phyloP scores from a whole-genome alignment of 2,113 vertebrate genomes.

The Castor canadensis region DNA sequence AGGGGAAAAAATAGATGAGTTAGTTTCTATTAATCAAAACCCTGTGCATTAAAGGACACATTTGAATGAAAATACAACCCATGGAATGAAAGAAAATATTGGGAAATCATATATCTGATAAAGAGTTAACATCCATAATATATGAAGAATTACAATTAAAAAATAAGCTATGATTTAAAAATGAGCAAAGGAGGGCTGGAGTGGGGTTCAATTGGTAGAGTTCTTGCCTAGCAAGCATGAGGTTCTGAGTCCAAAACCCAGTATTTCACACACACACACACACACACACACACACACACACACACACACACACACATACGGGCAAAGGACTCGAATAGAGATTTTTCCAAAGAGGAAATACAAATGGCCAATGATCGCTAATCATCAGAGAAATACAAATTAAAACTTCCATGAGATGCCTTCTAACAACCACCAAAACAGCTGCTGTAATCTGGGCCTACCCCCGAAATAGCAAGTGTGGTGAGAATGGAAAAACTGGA shows the following conservation, averaged over 20 bases:
- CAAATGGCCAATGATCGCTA: neutral
- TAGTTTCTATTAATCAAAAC: no score
- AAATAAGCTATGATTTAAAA: neutral
- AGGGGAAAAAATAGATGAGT: no score
- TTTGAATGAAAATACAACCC: no score
- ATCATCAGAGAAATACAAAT: neutral
- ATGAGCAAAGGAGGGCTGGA: neutral
- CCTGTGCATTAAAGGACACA: neutral
- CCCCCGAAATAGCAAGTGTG: neutral
- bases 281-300: no score
- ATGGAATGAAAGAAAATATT: no score
- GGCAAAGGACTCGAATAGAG: neutral
- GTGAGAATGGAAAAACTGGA: neutral
- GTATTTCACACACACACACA: no score
- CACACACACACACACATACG: no score
- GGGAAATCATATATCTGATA: no score
- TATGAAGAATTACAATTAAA: neutral
- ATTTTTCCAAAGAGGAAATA: neutral
- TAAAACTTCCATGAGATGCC: neutral
- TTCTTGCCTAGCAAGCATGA: no score
- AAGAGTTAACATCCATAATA: neutral
- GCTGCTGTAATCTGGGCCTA: no score
- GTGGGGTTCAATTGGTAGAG: neutral
- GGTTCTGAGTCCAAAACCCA: no score
- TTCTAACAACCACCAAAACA: neutral